Base-by-base conservation (phyloP, 2,888 invertebrate genomes). In the Eupithecia tripunctaria region DNA sequence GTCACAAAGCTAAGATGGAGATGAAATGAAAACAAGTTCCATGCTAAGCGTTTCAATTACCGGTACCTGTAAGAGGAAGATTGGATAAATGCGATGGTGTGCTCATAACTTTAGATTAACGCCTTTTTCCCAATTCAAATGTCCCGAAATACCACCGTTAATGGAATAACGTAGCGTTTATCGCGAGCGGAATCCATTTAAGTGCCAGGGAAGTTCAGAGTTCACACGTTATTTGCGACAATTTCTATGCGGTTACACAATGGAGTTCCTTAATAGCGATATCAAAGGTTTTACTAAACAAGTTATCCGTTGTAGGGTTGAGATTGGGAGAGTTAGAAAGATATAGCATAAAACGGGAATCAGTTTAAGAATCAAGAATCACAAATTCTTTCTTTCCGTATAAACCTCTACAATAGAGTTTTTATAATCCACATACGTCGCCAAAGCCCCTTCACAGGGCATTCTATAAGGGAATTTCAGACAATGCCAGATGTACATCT, bases 91-190 rank as follows among this genome's bases (percentile, higher is more conserved):
- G 75, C 73, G 66, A 76, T 60, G 71, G 76, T 70, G 21, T 68
- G 69, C 70, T 70, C 76, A 79, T 79, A 77, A 76, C 71, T 79
- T 36, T 67, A 73, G 75, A 79, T 78, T 77, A 78, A 70, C 74
- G 71, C 67, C 76, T 72, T 74, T 77, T 76, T 78, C 73, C 74
- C 77, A 72, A 75, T 79, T 77, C 73, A 76, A 80, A 78, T 78
- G 76, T 76, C 69, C 77, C 71, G 72, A 79, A 80, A 78, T 78
- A 75, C 80, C 80, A 76, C n/a, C 69, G 75, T 75, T 77, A 80
- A 81, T 78, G 75, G 77, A 78, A 77, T 75, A 79, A 75, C 73
- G 75, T 73, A 72, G 73, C 71, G 76, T 78, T 79, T 76, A 77
- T 76, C 75, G 70, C 63, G 43, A 67, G 67, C 70, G 73, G 73